Percentiles rank a stretch among this genome's conserved stretches.
Conservation (phyloP, 2,797 vertebrate genomes). For the Toxotes lorentzi region DNA sequence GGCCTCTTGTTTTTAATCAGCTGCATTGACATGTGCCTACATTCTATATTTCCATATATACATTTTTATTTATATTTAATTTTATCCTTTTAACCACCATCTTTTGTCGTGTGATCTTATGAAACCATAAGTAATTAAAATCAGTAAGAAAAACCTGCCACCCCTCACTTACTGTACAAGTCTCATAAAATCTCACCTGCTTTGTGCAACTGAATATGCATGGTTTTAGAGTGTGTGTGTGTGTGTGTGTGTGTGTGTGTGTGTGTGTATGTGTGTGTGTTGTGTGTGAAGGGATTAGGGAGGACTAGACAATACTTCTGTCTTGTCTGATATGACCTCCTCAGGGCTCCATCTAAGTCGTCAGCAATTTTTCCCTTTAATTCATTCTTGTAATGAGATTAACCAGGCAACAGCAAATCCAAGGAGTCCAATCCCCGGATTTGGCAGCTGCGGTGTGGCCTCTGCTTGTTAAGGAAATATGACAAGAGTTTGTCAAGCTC, state of each 20-base stretch:
- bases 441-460: constrained; percentile 75
- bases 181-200: constrained; percentile 48
- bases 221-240: constrained; percentile 47
- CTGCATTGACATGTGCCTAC: background rate
- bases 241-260: constrained; percentile 56
- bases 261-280: constrained; percentile 50
- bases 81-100: background rate
- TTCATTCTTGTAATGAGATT: constrained; percentile 89
- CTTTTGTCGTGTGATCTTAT: constrained; percentile 11
- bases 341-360: constrained; percentile 82
- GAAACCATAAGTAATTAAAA: constrained; percentile 20
- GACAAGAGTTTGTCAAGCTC: constrained; percentile 41
- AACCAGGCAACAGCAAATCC: constrained; percentile 84
- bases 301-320: constrained; percentile 81
- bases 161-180: constrained; percentile 9
- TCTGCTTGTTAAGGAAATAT: constrained; percentile 66
- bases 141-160: constrained; percentile 23
- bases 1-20: background rate
- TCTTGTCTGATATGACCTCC: constrained; percentile 87
- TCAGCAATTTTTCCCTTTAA: constrained; percentile 89
- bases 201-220: constrained; percentile 55
- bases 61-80: background rate
- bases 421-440: constrained; percentile 77
- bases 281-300: constrained; percentile 73
- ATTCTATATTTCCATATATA: background rate